Percentiles rank a stretch among this genome's conserved stretches.
Conservation (phyloP, 2,113 vertebrate species). For the Brachypodius melanocephalos region DNA sequence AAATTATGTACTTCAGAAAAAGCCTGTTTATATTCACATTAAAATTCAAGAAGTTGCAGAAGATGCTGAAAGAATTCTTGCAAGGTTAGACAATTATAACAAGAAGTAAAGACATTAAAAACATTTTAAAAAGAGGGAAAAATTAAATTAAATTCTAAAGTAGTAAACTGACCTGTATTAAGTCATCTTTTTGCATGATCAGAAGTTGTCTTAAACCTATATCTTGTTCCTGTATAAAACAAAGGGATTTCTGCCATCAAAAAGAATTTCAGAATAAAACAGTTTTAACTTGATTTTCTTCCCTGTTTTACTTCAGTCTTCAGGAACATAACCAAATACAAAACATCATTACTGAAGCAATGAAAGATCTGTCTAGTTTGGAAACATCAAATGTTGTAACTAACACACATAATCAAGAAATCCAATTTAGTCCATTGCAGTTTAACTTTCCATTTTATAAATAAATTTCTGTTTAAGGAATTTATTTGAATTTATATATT, state of each 20-base stretch:
- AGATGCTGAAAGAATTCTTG: background rate
- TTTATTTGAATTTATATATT: background rate
- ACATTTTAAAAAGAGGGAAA: background rate
- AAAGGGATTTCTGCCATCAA: background rate
- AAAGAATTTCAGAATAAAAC: background rate
- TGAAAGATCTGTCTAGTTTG: background rate
- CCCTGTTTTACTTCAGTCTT: background rate
- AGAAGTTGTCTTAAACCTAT: constrained; percentile 85
- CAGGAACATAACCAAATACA: background rate
- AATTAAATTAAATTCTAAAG: background rate
- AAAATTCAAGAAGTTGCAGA: background rate
- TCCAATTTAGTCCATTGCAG: background rate
- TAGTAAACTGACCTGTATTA: constrained; percentile 80
- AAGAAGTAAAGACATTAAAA: background rate
- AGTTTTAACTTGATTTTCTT: background rate
- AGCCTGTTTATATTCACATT: background rate
- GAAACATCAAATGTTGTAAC: background rate
- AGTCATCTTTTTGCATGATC: constrained; percentile 84
- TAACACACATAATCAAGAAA: background rate
- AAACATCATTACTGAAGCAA: background rate
- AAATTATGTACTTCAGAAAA: background rate
- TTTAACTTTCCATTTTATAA: background rate
- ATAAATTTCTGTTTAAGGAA: background rate
- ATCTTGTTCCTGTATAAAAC: constrained; percentile 80
- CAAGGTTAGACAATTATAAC: background rate